A percentile compares a stretch with the other conserved stretches of the same genome.
These are phyloP conservation scores for Garrulus glandarius DNA, from an alignment of 2,797 vertebrate species.

Conservation along the genomic window DNA sequence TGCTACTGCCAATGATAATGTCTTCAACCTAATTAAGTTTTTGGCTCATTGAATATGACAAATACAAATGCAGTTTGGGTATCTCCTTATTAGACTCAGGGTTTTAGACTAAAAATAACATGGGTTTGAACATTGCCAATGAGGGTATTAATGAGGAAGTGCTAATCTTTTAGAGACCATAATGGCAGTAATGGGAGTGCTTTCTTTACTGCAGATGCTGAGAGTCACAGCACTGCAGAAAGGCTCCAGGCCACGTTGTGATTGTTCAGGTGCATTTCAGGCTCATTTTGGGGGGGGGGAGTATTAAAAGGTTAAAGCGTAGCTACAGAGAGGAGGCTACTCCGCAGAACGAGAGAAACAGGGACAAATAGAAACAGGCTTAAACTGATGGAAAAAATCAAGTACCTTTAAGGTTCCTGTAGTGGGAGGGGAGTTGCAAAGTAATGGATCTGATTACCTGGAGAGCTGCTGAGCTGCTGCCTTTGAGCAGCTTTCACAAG, in stretches of 20 bases:
- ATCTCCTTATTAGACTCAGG: background rate
- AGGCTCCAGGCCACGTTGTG: background rate
- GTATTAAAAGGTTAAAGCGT: background rate
- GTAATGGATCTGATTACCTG: background rate
- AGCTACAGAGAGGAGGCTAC: background rate
- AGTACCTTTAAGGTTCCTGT: background rate
- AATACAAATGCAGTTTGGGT: slow-evolving; percentile 42
- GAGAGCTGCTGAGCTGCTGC: background rate
- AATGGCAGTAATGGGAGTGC: background rate
- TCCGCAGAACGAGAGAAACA: background rate
- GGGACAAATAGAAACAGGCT: background rate
- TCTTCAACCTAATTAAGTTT: slow-evolving; percentile 60
- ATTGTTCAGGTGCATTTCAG: background rate
- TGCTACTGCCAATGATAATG: slow-evolving; percentile 28
- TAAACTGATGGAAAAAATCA: background rate
- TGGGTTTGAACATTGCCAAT: background rate
- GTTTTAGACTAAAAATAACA: slow-evolving; percentile 1
- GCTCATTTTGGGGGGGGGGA: background rate
- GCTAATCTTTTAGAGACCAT: background rate
- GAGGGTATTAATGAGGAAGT: background rate
- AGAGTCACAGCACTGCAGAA: background rate
- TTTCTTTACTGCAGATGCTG: background rate
- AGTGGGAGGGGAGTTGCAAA: background rate
- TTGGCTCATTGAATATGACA: slow-evolving; percentile 64
- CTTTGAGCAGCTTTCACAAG: background rate